These are phyloP conservation scores for Benthosema pterotum DNA, from an alignment of 2,797 vertebrate genomes.

Conservation along the genomic window DNA sequence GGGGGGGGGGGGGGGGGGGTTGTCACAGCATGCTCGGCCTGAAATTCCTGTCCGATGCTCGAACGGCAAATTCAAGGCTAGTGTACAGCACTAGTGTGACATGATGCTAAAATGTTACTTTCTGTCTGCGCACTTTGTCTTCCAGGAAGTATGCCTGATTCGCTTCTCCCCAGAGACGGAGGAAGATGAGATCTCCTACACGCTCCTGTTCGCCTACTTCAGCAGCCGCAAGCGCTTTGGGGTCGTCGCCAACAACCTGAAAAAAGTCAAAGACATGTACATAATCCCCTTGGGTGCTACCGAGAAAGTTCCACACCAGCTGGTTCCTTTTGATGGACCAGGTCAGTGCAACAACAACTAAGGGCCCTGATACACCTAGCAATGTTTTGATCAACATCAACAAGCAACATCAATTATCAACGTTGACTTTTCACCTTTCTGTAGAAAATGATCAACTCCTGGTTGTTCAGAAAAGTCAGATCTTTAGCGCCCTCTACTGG, in stretches of 20 bases:
- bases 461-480: too few relatives aligned
- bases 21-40: too few relatives aligned
- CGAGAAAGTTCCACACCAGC: conserved; percentile 98
- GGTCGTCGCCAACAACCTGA: conserved; percentile 96
- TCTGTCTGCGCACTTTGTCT: conserved; percentile 29
- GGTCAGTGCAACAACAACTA: conserved; percentile 83
- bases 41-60: too few relatives aligned
- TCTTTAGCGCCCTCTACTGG: too few relatives aligned
- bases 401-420: too few relatives aligned
- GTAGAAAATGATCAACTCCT: too few relatives aligned
- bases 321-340: conserved; percentile 98
- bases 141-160: conserved; percentile 95
- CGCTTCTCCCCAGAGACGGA: conserved; percentile 96
- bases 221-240: conserved; percentile 97
- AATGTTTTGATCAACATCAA: too few relatives aligned
- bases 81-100: too few relatives aligned
- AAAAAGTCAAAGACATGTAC: conserved; percentile 99
- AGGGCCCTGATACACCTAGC: too few relatives aligned
- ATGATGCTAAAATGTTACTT: conserved; percentile 33
- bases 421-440: too few relatives aligned
- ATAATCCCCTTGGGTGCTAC: conserved; percentile 92
- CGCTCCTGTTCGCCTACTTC: conserved; percentile 95
- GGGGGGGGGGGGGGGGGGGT: too few relatives aligned
- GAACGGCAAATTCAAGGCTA: too few relatives aligned
- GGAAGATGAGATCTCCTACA: conserved; percentile 98